Evolutionary conservation across 2,888 invertebrate species (phyloP).

Genomic region (Stenodera caucasica): DNA sequence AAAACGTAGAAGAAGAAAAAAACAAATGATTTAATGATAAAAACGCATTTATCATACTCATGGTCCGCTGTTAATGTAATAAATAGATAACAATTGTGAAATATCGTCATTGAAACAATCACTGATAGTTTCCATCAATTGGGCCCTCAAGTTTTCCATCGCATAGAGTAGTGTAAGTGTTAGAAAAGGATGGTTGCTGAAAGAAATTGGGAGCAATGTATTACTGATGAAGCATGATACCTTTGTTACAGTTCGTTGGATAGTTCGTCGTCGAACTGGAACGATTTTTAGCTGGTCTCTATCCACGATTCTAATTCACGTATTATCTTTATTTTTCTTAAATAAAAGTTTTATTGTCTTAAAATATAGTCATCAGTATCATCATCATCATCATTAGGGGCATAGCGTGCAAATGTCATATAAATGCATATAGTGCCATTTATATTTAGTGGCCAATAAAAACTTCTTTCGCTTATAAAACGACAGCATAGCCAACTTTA

Average conservation of each 20-base stretch:
- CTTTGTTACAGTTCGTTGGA: conserved; percentile 5
- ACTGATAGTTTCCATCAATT: too few species aligned
- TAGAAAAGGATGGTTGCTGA: background rate
- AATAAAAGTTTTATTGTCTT: too few species aligned
- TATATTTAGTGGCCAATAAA: conserved; percentile 41
- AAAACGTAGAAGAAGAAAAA: conserved; percentile 23
- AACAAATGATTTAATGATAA: background rate
- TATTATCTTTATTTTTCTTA: too few species aligned
- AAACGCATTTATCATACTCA: background rate
- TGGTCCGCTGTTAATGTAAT: conserved; percentile 45
- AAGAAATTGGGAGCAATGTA: conserved; percentile 8
- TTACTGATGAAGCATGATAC: conserved; percentile 5
- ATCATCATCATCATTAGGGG: background rate
- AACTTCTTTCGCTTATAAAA: conserved; percentile 30
- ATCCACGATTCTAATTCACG: too few species aligned
- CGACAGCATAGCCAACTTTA: conserved; percentile 37
- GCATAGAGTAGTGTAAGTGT: conserved; percentile 7
- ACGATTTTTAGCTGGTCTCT: background rate
- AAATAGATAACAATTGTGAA: conserved; percentile 52
- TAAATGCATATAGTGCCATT: conserved; percentile 31
- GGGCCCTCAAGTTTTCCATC: too few species aligned
- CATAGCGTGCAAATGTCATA: conserved; percentile 38
- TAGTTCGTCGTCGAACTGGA: background rate
- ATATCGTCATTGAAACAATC: conserved; percentile 48
- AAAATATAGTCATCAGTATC: too few species aligned